Percentiles rank a stretch among this genome's conserved stretches.
phyloP scores from a whole-genome alignment of 2,888 invertebrate species.

The Ormyrus labotus region DNA sequence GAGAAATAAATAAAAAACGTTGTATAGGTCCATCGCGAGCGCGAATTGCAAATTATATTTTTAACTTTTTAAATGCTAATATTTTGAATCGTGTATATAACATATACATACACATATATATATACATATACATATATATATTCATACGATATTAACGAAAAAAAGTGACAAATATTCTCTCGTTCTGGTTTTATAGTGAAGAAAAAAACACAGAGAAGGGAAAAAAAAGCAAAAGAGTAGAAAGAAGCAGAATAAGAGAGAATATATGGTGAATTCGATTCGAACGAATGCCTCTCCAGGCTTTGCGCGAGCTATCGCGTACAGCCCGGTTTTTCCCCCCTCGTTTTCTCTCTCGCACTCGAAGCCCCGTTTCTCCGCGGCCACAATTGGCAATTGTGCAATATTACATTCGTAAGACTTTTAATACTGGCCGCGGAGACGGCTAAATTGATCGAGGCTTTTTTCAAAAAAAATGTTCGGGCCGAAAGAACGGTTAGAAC shows the following conservation, averaged over 20 bases:
- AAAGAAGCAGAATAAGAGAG: neutral
- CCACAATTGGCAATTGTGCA: constrained; percentile 66
- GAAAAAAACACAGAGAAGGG: constrained; percentile 1
- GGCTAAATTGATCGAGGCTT: constrained; percentile 51
- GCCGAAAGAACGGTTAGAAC: constrained; percentile 8
- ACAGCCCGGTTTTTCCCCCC: constrained; percentile 29
- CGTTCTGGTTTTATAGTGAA: constrained; percentile 63
- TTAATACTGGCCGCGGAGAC: constrained; percentile 49
- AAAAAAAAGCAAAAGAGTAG: constrained; percentile 7
- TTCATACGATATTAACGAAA: constrained; percentile 71
- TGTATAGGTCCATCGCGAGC: constrained; percentile 73
- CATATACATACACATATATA: constrained; percentile 58
- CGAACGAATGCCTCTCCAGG: constrained; percentile 52
- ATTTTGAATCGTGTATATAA: constrained; percentile 73
- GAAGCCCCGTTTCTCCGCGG: constrained; percentile 52
- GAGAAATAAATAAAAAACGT: constrained; percentile 56
- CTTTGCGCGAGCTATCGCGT: constrained; percentile 36
- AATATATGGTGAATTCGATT: constrained; percentile 43
- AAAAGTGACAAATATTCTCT: constrained; percentile 65
- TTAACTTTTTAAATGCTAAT: constrained; percentile 74
- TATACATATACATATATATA: constrained; percentile 62
- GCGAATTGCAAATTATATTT: constrained; percentile 75
- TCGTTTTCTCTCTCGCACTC: constrained; percentile 17
- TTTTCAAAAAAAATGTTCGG: constrained; percentile 35
- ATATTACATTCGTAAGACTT: constrained; percentile 63